These are phyloP conservation scores for Dryomyza anilis DNA, from an alignment of 2,888 invertebrate species.

Conservation along the genomic window DNA sequence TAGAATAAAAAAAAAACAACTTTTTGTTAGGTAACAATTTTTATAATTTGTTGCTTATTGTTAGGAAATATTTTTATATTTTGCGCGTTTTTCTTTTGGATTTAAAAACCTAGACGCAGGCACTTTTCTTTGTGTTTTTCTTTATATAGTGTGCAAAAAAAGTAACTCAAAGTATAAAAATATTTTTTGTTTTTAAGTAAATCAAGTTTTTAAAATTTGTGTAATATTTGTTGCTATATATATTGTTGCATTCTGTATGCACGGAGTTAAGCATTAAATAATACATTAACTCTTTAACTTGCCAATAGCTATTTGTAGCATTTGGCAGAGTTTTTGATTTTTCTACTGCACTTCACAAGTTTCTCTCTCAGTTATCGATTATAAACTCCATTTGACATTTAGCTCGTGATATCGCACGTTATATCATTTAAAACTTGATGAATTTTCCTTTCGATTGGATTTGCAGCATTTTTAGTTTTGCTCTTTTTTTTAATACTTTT, in stretches of 20 bases:
- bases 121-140: too few relatives aligned
- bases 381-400: background rate
- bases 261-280: too few relatives aligned
- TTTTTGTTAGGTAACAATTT: too few relatives aligned
- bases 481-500: too few relatives aligned
- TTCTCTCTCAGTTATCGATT: background rate
- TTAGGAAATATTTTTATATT: background rate
- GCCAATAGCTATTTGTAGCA: background rate
- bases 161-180: background rate
- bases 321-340: background rate
- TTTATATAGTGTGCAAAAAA: background rate
- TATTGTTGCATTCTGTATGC: background rate
- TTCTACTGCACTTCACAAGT: background rate
- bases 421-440: slow-evolving; percentile 10
- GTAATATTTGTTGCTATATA: background rate
- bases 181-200: too few relatives aligned
- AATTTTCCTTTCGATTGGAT: slow-evolving; percentile 8
- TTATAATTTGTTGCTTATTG: slow-evolving; percentile 3
- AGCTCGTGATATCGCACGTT: slow-evolving; percentile 1
- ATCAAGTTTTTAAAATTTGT: too few relatives aligned
- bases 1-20: too few relatives aligned
- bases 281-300: too few relatives aligned
- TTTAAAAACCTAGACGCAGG: background rate
- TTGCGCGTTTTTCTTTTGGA: background rate
- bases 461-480: too few relatives aligned